Conservation (phyloP, 2,888 invertebrate species). For the Caenorhabditis sp. region DNA sequence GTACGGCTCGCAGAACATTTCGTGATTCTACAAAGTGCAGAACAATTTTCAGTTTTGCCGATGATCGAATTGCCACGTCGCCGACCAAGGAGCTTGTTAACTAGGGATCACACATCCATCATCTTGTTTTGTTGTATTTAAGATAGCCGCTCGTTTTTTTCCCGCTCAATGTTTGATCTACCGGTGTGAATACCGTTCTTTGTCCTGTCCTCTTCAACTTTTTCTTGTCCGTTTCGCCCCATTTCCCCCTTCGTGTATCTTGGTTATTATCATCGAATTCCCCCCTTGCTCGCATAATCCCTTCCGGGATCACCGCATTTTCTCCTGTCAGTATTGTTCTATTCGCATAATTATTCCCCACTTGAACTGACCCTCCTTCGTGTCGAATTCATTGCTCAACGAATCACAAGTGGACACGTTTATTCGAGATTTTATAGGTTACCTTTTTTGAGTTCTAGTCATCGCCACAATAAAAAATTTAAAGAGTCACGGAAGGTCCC, state of each 20-base stretch:
- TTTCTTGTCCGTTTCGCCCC: not conserved
- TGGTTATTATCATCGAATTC: slow-evolving; percentile 2
- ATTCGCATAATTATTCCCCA: slow-evolving; percentile 17
- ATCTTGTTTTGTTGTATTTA: slow-evolving; percentile 1
- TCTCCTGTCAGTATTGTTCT: slow-evolving; percentile 26
- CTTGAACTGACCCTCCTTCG: not conserved
- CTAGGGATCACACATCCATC: not conserved
- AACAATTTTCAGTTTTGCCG: slow-evolving; percentile 56
- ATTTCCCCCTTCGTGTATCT: slow-evolving; percentile 6
- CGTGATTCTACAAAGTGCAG: slow-evolving; percentile 3
- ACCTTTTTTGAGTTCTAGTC: slow-evolving; percentile 25
- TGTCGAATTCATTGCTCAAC: not conserved
- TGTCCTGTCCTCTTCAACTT: not conserved
- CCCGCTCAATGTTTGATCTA: slow-evolving; percentile 30
- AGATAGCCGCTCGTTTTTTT: not conserved
- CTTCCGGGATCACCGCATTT: not conserved
- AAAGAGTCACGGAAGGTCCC: no score
- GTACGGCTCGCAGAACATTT: slow-evolving; percentile 44
- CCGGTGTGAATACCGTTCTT: slow-evolving; percentile 15
- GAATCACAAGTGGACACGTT: not conserved
- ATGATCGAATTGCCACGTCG: slow-evolving; percentile 23
- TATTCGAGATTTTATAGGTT: slow-evolving; percentile 4
- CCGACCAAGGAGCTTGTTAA: slow-evolving; percentile 16
- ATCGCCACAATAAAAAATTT: not conserved
- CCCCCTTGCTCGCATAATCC: not conserved